These are phyloP conservation scores for Zaprionus capensis DNA, from an alignment of 1,140 invertebrate genomes.

Conservation along the genomic window DNA sequence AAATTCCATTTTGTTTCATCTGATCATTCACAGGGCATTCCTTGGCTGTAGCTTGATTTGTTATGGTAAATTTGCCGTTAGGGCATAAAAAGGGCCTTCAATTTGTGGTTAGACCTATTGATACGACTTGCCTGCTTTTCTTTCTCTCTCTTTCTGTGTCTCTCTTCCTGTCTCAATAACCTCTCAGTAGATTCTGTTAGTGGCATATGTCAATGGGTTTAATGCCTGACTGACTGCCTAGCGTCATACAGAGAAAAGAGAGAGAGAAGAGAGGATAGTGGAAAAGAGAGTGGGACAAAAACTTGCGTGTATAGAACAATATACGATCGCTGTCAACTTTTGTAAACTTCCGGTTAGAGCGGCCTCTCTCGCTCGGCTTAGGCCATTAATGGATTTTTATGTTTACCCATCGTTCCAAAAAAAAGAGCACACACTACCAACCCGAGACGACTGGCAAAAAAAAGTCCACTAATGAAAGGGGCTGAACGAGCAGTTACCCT, in stretches of 20 bases:
- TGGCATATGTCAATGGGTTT: constrained; percentile 76
- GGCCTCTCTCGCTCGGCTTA: constrained; percentile 63
- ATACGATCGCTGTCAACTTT: constrained; percentile 73
- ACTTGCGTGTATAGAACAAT: constrained; percentile 39
- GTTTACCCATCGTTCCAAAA: constrained; percentile 41
- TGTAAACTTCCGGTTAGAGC: constrained; percentile 73
- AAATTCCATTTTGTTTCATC: neutral
- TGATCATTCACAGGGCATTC: constrained; percentile 3
- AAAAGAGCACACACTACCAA: constrained; percentile 13
- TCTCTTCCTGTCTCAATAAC: constrained; percentile 1
- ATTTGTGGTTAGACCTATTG: constrained; percentile 65
- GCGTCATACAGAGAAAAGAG: constrained; percentile 9
- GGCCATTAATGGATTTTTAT: constrained; percentile 64
- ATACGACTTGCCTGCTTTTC: constrained; percentile 43
- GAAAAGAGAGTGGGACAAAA: constrained; percentile 15
- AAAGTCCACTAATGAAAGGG: neutral
- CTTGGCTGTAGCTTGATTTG: neutral
- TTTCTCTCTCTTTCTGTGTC: constrained; percentile 21
- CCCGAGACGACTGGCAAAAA: constrained; percentile 21
- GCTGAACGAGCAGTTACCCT: constrained; percentile 16
- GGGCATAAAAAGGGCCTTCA: constrained; percentile 44
- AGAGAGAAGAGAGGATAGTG: constrained; percentile 8
- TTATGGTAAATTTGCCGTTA: constrained; percentile 26
- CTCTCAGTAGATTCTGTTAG: constrained; percentile 53
- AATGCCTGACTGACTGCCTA: constrained; percentile 67